These are phyloP conservation scores for Anguilla anguilla DNA, from an alignment of 2,797 vertebrate species.

Conservation along the genomic window DNA sequence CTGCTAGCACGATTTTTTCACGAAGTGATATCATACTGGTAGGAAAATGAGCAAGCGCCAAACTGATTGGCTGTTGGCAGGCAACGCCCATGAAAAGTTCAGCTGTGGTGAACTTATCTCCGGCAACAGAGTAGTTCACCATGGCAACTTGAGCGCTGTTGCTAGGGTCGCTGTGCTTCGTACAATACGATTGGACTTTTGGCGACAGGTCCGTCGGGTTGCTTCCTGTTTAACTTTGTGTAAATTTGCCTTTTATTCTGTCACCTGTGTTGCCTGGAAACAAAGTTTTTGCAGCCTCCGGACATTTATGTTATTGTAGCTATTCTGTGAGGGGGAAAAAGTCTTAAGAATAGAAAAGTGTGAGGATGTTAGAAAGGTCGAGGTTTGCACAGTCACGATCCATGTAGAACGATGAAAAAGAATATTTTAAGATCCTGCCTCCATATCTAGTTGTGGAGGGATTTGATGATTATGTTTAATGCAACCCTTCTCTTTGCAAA, in stretches of 20 bases:
- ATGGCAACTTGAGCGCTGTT: neutral
- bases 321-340: neutral
- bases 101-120: neutral
- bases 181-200: neutral
- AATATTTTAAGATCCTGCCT: neutral
- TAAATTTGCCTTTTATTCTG: neutral
- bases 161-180: neutral
- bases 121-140: neutral
- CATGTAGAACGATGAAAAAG: neutral
- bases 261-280: constrained; percentile 23
- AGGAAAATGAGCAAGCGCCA: too few species aligned
- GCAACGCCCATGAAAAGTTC: too few species aligned
- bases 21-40: too few species aligned
- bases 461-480: too few species aligned
- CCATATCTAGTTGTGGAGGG: too few species aligned
- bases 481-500: too few species aligned
- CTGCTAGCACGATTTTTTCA: too few species aligned
- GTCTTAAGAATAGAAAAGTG: too few species aligned
- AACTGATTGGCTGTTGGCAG: neutral
- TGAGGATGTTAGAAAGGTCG: neutral
- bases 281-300: neutral
- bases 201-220: neutral
- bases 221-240: neutral
- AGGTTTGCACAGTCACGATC: neutral
- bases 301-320: neutral